Conservation (phyloP, 2,797 vertebrate species). For the Setipinna tenuifilis region DNA sequence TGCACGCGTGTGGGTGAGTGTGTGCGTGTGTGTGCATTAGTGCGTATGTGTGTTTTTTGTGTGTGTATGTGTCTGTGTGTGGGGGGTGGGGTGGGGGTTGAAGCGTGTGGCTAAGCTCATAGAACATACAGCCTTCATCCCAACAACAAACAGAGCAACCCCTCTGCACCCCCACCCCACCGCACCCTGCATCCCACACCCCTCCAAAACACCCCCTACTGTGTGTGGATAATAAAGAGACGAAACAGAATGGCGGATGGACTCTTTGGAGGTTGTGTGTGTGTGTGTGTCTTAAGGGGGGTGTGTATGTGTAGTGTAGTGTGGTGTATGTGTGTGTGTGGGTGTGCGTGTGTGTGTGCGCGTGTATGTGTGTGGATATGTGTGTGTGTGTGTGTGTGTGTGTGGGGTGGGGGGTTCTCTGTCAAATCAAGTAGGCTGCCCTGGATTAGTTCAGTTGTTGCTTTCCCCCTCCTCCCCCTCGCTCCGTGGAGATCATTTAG, state of each 20-base stretch:
- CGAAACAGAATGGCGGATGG: constrained; percentile 72
- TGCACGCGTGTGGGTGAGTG: background rate
- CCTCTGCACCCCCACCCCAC: constrained; percentile 27
- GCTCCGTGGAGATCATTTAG: constrained; percentile 85
- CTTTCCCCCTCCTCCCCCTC: constrained; percentile 57
- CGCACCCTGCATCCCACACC: background rate
- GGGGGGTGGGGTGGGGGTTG: constrained; percentile 55
- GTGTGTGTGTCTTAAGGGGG: constrained; percentile 42
- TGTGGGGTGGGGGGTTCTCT: constrained; percentile 62
- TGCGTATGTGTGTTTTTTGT: too few species aligned
- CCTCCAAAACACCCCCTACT: constrained; percentile 62
- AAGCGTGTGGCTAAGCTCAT: constrained; percentile 73
- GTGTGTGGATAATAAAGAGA: constrained; percentile 73
- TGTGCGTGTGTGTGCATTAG: background rate
- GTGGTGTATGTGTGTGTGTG: background rate
- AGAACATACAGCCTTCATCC: constrained; percentile 68
- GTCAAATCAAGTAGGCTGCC: constrained; percentile 80
- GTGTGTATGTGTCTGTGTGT: constrained; percentile 61
- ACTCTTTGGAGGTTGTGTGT: constrained; percentile 27
- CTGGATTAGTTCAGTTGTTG: constrained; percentile 81
- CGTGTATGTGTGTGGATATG: constrained; percentile 11
- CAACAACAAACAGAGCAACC: constrained; percentile 72
- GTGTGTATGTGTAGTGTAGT: constrained; percentile 52
- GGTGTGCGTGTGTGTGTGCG: constrained; percentile 58
- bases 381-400: background rate